phyloP scores from a whole-genome alignment of 2,797 vertebrate genomes.

The Hemitrygon akajei region DNA sequence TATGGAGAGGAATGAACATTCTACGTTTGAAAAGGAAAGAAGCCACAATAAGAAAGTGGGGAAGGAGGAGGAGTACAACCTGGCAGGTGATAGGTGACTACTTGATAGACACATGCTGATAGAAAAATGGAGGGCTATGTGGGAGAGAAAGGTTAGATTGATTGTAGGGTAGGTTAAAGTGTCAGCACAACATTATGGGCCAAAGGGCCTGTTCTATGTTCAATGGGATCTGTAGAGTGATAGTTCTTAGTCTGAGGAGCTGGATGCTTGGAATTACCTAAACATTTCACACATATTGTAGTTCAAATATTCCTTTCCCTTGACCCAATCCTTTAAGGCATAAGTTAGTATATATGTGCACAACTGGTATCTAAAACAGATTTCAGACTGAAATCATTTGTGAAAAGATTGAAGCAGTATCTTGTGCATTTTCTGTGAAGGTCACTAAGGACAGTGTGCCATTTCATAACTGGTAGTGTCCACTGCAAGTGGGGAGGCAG shows the following conservation, averaged over 20 bases:
- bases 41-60: too few relatives aligned
- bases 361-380: background rate
- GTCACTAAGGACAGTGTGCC: background rate
- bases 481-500: conserved; percentile 51
- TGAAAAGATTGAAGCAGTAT: background rate
- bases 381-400: background rate
- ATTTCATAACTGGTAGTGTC: conserved; percentile 49
- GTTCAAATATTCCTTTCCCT: background rate
- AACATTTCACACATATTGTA: background rate
- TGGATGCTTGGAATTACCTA: background rate
- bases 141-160: too few relatives aligned
- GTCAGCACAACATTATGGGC: too few relatives aligned
- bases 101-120: too few relatives aligned
- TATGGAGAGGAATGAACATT: too few relatives aligned
- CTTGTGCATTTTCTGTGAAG: background rate
- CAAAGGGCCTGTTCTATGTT: too few relatives aligned
- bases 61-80: too few relatives aligned
- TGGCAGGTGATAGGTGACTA: too few relatives aligned
- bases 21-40: too few relatives aligned
- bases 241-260: background rate
- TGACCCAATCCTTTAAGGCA: background rate
- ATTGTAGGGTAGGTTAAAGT: too few relatives aligned
- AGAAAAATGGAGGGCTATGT: background rate
- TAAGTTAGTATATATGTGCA: too few relatives aligned
- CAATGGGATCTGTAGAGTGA: background rate